A percentile compares a stretch with the other conserved stretches of the same genome.
phyloP scores from a whole-genome alignment of 1,140 invertebrate genomes.

The Zophobas morio region DNA sequence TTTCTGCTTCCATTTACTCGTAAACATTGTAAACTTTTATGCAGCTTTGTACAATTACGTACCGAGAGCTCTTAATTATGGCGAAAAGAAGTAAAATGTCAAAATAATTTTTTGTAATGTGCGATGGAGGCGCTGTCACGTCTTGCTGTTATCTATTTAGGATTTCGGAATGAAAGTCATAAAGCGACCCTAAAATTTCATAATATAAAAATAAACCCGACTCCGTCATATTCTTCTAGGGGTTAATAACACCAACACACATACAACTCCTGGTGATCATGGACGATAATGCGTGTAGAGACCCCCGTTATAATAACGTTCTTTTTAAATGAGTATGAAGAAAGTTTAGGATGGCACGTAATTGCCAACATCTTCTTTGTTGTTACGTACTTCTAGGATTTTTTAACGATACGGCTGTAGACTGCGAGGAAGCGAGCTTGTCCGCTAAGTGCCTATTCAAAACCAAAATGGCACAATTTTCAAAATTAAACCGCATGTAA shows the following conservation, averaged over 20 bases:
- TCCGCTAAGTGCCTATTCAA: conserved; percentile 19
- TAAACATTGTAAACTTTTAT: background rate
- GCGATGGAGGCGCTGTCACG: conserved; percentile 1
- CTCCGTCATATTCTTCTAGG: background rate
- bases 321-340: conserved; percentile 31
- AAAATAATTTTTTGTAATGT: conserved; percentile 5
- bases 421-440: conserved; percentile 2
- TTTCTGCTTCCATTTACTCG: conserved; percentile 20
- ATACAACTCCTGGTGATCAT: conserved; percentile 1
- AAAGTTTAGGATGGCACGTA: conserved; percentile 26
- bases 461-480: conserved; percentile 13
- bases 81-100: background rate
- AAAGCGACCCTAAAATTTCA: conserved; percentile 11
- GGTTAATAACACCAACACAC: conserved; percentile 7
- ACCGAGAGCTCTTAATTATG: conserved; percentile 1
- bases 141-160: conserved; percentile 7
- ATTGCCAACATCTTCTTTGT: conserved; percentile 35
- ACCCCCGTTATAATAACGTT: conserved; percentile 21
- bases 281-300: conserved; percentile 25
- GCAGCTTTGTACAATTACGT: conserved; percentile 17
- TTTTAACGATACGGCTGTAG: conserved; percentile 24
- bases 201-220: conserved; percentile 20
- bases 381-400: conserved; percentile 28
- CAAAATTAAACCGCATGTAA: conserved; percentile 22
- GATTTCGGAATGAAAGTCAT: conserved; percentile 10